Conservation (phyloP, 2,888 invertebrate species). For the Willowsia nigromaculata region DNA sequence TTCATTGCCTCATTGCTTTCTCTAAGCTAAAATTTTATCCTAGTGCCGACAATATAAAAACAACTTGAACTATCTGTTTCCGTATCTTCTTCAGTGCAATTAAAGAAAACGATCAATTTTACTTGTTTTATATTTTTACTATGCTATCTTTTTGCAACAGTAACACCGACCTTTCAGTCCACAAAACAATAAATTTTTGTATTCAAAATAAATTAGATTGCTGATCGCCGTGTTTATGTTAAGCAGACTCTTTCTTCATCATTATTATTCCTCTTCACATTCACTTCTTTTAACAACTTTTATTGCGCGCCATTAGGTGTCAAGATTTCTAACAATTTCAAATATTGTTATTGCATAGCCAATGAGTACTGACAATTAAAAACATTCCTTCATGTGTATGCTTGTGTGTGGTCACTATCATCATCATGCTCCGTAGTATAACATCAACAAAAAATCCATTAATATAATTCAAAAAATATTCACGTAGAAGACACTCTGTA, state of each 20-base stretch:
- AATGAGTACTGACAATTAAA: constrained; percentile 18
- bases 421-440: not conserved
- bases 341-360: not conserved
- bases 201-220: too few relatives aligned
- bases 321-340: constrained; percentile 30
- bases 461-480: not conserved
- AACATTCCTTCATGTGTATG: not conserved
- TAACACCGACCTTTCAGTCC: too few relatives aligned
- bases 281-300: not conserved
- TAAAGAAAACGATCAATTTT: too few relatives aligned
- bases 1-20: not conserved
- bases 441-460: not conserved
- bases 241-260: too few relatives aligned
- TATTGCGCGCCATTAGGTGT: constrained; percentile 37
- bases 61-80: too few relatives aligned
- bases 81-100: too few relatives aligned
- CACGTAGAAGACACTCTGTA: not conserved
- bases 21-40: not conserved
- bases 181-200: too few relatives aligned
- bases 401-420: constrained; percentile 51
- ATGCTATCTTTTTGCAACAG: too few relatives aligned
- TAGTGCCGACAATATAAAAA: too few relatives aligned
- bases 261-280: not conserved
- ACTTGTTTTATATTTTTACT: too few relatives aligned
- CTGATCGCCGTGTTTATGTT: too few relatives aligned